phyloP scores from a whole-genome alignment of 2,888 invertebrate species.

The Incurvaria masculella region DNA sequence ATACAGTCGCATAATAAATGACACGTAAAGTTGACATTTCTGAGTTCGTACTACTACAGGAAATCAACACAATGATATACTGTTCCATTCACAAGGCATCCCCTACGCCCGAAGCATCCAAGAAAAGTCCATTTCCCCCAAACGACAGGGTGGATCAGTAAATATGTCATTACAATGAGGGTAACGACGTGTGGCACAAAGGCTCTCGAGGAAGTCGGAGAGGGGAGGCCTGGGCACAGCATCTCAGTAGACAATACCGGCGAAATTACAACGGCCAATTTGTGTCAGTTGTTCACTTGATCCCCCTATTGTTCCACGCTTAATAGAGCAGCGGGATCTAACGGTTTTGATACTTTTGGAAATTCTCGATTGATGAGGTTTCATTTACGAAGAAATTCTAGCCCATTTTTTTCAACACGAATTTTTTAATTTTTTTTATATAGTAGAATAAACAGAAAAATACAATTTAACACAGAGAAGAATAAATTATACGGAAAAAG shows the following conservation, averaged over 20 bases:
- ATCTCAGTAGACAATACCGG: conserved; percentile 41
- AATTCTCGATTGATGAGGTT: not conserved
- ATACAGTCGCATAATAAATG: too few species aligned
- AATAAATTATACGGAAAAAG: too few species aligned
- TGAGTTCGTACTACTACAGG: too few species aligned
- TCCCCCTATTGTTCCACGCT: conserved; percentile 52
- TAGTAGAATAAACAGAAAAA: too few species aligned
- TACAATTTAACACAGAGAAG: too few species aligned
- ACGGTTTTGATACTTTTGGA: conserved; percentile 28
- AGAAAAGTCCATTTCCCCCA: conserved; percentile 29
- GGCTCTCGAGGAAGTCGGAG: not conserved
- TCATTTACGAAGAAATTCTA: not conserved
- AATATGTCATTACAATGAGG: conserved; percentile 38
- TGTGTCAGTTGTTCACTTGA: conserved; percentile 48
- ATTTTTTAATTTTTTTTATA: too few species aligned
- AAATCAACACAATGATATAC: too few species aligned
- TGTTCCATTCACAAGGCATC: too few species aligned
- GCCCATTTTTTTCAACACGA: too few species aligned
- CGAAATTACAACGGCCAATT: conserved; percentile 54
- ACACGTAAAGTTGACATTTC: too few species aligned
- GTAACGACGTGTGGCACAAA: conserved; percentile 38
- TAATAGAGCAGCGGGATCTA: conserved; percentile 21
- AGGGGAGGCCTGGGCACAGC: not conserved
- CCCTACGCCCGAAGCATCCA: too few species aligned
- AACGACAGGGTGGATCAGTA: conserved; percentile 14